Evolutionary conservation across 2,113 vertebrate species (phyloP), one percentile per base, ranked within the genome.

Genomic region (Osmerus eperlanus): DNA sequence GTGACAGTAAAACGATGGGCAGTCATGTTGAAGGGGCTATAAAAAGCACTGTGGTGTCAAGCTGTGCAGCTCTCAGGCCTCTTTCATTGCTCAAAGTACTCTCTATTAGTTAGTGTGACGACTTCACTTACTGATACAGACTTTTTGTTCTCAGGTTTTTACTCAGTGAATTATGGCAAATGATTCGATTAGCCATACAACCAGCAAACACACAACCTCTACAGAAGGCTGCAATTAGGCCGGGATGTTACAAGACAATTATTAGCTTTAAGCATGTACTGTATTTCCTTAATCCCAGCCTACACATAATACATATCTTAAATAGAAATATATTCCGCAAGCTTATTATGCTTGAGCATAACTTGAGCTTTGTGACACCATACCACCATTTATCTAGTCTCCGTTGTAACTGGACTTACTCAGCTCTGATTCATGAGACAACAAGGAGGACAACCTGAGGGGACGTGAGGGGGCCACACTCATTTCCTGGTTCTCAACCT

Each of bases 31-130:
- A 87, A 80, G 82, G 54, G 53, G 73, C 84, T 85, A 86, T 78
- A 88, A 84, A 81, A 87, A 89, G 81, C 78, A 73, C 77, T 23
- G 81, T 63, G 60, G 73, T 78, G 70, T 83, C 80, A 85, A 80
- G 75, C 74, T 63, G 53, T 67, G 70, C 76, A 80, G 64, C 64
- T 81, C 77, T 29, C 14, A 25, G 56, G 29, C 75, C 21, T 64
- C 65, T 76, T 80, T 74, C 55, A 69, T 62, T 18, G 18, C 65
- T 76, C 8, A n/a, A 70, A 74, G 41, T 65, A 70, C 51, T 75
- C 62, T 41, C 4, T 23, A 67, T 79, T 81, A 78, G 66, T 62
- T 79, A 73, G 66, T 62, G 59, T 76, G 72, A 75, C 67, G 63
- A 56, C 36, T 5, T 15, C 67, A 60, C 68, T 77, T 65, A 75